Evolutionary conservation across 2,113 vertebrate species (phyloP).

Genomic region (Dolichotis patagonum): DNA sequence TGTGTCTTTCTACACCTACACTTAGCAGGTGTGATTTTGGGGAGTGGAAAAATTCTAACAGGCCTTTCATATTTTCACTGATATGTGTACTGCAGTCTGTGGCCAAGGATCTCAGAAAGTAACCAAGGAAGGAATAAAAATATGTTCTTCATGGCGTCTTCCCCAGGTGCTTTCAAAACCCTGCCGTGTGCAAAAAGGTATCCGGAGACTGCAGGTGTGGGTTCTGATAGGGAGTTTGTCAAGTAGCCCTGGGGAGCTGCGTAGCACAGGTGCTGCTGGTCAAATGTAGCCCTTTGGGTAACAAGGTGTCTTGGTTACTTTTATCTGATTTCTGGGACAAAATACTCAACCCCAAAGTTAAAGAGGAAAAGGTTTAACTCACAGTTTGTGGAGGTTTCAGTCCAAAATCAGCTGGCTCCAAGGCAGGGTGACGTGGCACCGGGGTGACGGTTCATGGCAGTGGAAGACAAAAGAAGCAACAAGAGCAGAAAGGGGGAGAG

Average conservation of each 20-base stretch:
- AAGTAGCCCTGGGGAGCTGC: rapidly evolving
- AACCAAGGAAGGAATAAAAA: not conserved
- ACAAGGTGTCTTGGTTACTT: not conserved
- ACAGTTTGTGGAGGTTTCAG: not conserved
- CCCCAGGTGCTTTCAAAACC: not conserved
- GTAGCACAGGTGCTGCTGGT: rapidly evolving
- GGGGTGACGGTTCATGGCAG: too few species aligned
- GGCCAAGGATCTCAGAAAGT: not conserved
- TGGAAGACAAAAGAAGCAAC: not conserved
- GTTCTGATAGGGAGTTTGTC: too few species aligned
- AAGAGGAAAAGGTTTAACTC: not conserved
- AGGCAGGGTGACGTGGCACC: not conserved
- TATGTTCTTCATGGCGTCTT: not conserved
- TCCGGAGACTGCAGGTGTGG: not conserved
- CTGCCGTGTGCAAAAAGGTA: rapidly evolving
- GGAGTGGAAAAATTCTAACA: rapidly evolving
- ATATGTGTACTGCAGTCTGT: not conserved
- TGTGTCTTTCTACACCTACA: rapidly evolving
- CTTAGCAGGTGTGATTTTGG: rapidly evolving
- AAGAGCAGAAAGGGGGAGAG: not conserved
- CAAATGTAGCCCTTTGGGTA: not conserved
- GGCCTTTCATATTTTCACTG: not conserved
- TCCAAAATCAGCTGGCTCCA: not conserved
- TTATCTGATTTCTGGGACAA: not conserved
- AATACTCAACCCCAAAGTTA: not conserved